These are phyloP conservation scores for Pammene fasciana DNA, from an alignment of 2,888 invertebrate genomes.

Conservation along the genomic window DNA sequence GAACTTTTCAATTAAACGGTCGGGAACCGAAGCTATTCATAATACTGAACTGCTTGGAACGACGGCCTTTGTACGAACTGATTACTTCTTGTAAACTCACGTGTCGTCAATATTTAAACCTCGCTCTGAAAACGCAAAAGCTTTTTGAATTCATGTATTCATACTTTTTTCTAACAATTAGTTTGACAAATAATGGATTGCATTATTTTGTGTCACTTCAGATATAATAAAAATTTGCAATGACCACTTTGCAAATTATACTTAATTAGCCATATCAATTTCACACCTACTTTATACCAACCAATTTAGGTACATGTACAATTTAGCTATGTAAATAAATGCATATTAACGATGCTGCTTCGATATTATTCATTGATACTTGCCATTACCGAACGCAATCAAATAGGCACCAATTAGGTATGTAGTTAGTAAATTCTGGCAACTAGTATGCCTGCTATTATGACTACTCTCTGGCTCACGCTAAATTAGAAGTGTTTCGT, in stretches of 20 bases:
- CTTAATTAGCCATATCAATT: slow-evolving; percentile 70
- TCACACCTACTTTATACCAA: slow-evolving; percentile 32
- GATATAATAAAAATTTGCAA: neutral
- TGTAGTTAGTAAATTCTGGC: too few relatives aligned
- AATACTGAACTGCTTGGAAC: slow-evolving; percentile 16
- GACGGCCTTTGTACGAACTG: slow-evolving; percentile 27
- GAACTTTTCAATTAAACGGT: slow-evolving; percentile 38
- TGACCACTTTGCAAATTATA: slow-evolving; percentile 44
- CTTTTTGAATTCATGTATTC: neutral
- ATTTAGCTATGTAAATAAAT: neutral
- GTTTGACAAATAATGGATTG: too few relatives aligned
- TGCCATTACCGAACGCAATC: too few relatives aligned
- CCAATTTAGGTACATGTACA: too few relatives aligned
- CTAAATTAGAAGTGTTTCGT: too few relatives aligned
- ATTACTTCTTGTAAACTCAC: slow-evolving; percentile 28
- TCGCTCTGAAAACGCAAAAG: neutral
- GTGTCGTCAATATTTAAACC: slow-evolving; percentile 10
- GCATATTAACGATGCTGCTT: neutral
- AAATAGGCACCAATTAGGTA: too few relatives aligned
- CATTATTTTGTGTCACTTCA: too few relatives aligned
- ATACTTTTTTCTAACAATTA: too few relatives aligned
- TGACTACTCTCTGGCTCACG: too few relatives aligned
- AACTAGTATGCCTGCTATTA: too few relatives aligned
- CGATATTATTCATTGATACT: too few relatives aligned
- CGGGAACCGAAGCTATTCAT: slow-evolving; percentile 32